phyloP scores from a whole-genome alignment of 1,140 invertebrate species.

The Andrena cerasifolii region DNA sequence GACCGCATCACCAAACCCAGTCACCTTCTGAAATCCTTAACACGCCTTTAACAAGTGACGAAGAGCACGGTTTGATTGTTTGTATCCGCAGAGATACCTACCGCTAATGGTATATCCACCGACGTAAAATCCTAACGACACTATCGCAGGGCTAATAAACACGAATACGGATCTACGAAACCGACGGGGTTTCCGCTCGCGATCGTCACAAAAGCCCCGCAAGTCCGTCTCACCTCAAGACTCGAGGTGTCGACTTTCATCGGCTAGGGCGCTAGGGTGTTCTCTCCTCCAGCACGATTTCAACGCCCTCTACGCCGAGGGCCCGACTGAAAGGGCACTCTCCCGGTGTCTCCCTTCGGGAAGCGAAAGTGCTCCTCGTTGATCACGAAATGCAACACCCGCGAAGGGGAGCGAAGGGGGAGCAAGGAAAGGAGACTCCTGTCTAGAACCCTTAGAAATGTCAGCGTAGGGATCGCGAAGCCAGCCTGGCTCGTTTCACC shows the following conservation, averaged over 20 bases:
- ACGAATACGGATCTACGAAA: neutral
- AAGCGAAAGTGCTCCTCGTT: constrained; percentile 55
- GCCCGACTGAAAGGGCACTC: constrained; percentile 48
- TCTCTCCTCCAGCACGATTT: constrained; percentile 37
- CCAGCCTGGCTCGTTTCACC: constrained; percentile 32
- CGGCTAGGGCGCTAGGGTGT: constrained; percentile 34
- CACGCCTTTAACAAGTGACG: too few relatives aligned
- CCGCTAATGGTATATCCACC: too few relatives aligned
- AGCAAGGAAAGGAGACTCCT: constrained; percentile 34
- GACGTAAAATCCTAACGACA: too few relatives aligned
- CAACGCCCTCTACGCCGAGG: constrained; percentile 17
- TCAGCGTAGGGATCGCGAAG: constrained; percentile 4
- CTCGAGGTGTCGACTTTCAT: constrained; percentile 59
- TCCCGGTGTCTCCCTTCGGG: constrained; percentile 43
- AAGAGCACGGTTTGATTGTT: too few relatives aligned
- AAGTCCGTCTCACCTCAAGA: constrained; percentile 38
- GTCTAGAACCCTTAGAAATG: constrained; percentile 43
- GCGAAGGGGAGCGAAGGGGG: neutral
- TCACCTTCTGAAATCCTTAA: too few relatives aligned
- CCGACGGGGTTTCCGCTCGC: constrained; percentile 22
- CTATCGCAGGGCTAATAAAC: too few relatives aligned
- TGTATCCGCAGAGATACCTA: too few relatives aligned
- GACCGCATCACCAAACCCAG: too few relatives aligned
- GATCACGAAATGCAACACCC: constrained; percentile 62
- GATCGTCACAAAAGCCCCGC: constrained; percentile 54